Conservation (phyloP, 2,888 invertebrate genomes). For the Idaea straminata region DNA sequence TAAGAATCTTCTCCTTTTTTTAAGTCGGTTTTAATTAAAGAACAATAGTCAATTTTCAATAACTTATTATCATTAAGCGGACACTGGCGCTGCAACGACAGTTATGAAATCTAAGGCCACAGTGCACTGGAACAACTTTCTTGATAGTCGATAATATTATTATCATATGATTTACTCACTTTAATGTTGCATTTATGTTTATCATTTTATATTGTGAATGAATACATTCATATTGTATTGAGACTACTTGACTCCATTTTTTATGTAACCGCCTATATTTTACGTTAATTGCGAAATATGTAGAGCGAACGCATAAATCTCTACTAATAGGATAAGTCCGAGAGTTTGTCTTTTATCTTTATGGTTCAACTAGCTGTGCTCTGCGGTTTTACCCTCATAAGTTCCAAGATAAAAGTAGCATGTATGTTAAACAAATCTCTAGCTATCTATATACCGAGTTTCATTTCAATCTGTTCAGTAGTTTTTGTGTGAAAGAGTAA, state of each 20-base stretch:
- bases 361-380: background rate
- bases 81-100: background rate
- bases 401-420: too few relatives aligned
- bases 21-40: background rate
- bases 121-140: background rate
- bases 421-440: too few relatives aligned
- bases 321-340: background rate
- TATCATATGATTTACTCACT: background rate
- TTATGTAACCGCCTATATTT: background rate
- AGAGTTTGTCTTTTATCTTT: too few relatives aligned
- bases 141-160: background rate
- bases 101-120: background rate
- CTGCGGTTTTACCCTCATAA: too few relatives aligned
- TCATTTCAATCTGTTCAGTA: too few relatives aligned
- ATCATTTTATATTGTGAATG: background rate
- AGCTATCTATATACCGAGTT: too few relatives aligned
- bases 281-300: background rate
- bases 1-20: background rate
- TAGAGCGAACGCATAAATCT: background rate
- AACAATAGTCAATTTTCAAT: background rate
- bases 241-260: slow-evolving; percentile 1
- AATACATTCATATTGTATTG: background rate
- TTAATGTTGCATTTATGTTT: background rate
- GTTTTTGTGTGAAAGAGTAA: too few relatives aligned
- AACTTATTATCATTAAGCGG: background rate